Base-by-base conservation (phyloP, 2,797 vertebrate genomes). In the Euthynnus affinis region DNA sequence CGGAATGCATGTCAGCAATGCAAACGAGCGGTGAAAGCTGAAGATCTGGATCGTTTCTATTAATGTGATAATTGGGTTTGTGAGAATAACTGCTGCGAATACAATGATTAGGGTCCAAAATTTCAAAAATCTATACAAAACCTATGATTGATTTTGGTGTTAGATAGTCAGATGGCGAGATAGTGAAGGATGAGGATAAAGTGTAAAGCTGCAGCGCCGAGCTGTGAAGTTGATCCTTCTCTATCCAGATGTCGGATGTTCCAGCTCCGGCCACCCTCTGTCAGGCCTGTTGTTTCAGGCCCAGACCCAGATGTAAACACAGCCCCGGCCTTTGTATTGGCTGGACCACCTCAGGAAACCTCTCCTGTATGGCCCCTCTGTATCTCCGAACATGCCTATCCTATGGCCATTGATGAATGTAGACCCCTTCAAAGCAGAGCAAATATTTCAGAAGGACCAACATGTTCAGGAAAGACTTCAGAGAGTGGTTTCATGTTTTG, bases 301-400 rank as follows among this genome's bases (percentile, higher is more conserved):
- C 80, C 25, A 1, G 71, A 81, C 87, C 93, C 92, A 95, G 93
- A 94, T 93, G 90, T 94, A 95, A 96, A 96, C 95, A 95, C 91
- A 90, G 81, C 92, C 93, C 95, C 94, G 95, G 95, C 87, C 93
- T 96, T 96, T 96, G 95, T 96, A 95, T 91, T 81, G 87, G 82
- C 87, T 92, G 74, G 27, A 80, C 87, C 87, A 87, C 74, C 86
- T 93, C 93, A 93, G 93, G 93, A 95, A 94, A 87, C 88, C 89
- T 94, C 90, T 91, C 91, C 91, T 92, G 92, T 94, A 94, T 91
- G 91, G 89, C 79, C 89, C 84, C 92, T 82, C 88, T 81, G 88
- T 91, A 76, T 92, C 73, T 90, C 89, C 92, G 91, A 95, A 90
- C 89, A 93, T 93, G 83, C 78, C 85, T 90, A 93, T 88, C 87